Evolutionary conservation across 2,113 vertebrate species (phyloP).

Genomic region (Tachysurus fulvidraco): DNA sequence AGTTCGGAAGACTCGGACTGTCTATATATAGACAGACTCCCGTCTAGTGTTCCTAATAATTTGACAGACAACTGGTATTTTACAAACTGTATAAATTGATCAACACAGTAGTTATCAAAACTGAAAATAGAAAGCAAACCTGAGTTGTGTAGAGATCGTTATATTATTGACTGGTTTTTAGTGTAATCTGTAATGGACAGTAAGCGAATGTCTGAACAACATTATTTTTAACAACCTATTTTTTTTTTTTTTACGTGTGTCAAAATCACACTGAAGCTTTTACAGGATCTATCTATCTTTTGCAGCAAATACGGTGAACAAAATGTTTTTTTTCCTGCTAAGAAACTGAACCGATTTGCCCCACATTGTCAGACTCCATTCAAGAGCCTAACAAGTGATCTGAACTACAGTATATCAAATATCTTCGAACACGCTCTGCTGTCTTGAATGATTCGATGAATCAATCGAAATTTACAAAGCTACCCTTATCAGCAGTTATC

Average conservation of each 20-base stretch:
- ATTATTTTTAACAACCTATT: background rate
- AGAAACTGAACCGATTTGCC: background rate
- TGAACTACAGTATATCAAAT: no score
- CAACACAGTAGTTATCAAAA: background rate
- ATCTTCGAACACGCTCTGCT: background rate
- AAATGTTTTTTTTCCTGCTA: no score
- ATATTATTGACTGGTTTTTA: background rate
- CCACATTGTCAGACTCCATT: background rate
- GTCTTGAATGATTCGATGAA: conserved; percentile 39
- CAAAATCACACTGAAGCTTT: background rate
- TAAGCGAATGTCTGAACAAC: background rate
- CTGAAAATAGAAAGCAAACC: background rate
- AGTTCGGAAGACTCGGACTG: background rate
- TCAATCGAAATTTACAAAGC: conserved; percentile 45
- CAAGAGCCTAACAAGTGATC: background rate
- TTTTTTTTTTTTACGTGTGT: background rate
- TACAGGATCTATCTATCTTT: background rate
- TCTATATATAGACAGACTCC: no score
- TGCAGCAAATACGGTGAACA: background rate
- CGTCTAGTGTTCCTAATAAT: background rate
- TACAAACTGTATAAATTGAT: background rate
- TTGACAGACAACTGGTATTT: background rate
- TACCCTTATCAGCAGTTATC: conserved; percentile 58
- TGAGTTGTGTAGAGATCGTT: background rate
- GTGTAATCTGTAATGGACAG: background rate